Base-by-base conservation (phyloP, 2,797 vertebrate species). In the Hyperoplus lanceolatus region DNA sequence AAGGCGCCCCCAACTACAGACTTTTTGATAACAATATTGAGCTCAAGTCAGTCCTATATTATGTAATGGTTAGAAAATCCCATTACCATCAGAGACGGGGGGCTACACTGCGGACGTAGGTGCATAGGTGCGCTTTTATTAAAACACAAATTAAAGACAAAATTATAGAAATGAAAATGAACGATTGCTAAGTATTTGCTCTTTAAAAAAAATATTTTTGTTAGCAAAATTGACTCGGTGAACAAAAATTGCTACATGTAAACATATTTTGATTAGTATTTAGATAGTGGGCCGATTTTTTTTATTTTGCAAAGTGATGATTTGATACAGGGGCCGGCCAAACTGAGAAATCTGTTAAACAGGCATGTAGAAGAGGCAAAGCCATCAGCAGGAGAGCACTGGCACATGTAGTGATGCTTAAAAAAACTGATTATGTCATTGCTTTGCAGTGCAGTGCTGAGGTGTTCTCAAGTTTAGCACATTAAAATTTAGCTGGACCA, bases 401-500 rank as follows among this genome's bases (percentile, higher is more conserved):
- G 83, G 41, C 70, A 59, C 50, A 60, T 50, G 9, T 41, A 3
- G 15, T 49, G 21, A 18, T 58, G 55, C 68, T 79, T 29, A 29
- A 29, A 29, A 79, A 63, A 78, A 68, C 12, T 14, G 8, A 71
- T 59, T 60, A 42, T n/a, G 43, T 87, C 63, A 71, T 11, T 53
- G 81, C 77, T 75, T 46, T 65, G 73, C 65, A 70, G 49, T 65
- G 73, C 65, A 70, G 69, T 75, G 68, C 84, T 80, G 83, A 81
- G 77, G 81, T 80, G 82, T 76, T 85, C 85, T 84, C 46, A 62
- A 85, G 90, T 90, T 87, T 79, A 80, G 89, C 89, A 84, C 91
- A 89, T 94, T 92, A 91, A 84, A 29, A 29, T 82, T 73, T 43
- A 83, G 79, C 75, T 69, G 80, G 88, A 89, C 85, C 79, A 21